Conservation (phyloP, 2,888 invertebrate genomes). For the Norana najaformis region DNA sequence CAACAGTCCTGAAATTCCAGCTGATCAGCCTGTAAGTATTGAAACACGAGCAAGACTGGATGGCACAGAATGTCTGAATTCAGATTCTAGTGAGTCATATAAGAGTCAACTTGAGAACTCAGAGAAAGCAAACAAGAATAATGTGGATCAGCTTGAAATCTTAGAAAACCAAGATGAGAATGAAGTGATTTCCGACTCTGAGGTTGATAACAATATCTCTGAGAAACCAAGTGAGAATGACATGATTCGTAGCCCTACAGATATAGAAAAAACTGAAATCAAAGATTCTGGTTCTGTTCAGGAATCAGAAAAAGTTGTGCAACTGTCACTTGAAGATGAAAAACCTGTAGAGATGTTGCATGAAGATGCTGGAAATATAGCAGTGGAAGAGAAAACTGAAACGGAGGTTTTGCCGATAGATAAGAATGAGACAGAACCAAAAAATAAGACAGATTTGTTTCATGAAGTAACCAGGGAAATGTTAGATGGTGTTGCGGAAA, state of each 20-base stretch:
- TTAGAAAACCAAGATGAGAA: not conserved
- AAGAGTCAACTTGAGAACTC: not conserved
- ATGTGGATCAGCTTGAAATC: not conserved
- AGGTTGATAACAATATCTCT: not conserved
- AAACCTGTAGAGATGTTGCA: not conserved
- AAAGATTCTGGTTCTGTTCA: not conserved
- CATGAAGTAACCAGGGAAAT: not conserved
- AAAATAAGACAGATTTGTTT: not conserved
- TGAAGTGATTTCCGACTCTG: not conserved
- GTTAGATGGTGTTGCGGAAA: not conserved
- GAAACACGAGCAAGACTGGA: not conserved
- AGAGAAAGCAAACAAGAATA: not conserved
- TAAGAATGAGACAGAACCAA: not conserved
- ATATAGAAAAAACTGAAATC: not conserved
- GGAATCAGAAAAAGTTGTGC: not conserved
- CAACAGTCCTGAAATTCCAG: not conserved
- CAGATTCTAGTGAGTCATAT: not conserved
- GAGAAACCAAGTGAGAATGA: not conserved
- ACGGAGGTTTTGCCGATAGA: not conserved
- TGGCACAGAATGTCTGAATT: not conserved
- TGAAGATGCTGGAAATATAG: not conserved
- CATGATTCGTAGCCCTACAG: not conserved
- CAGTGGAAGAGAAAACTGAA: not conserved
- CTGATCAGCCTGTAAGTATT: not conserved
- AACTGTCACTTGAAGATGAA: not conserved